Base-by-base conservation (phyloP, 1,140 invertebrate species). In the Drosophila persimilis region DNA sequence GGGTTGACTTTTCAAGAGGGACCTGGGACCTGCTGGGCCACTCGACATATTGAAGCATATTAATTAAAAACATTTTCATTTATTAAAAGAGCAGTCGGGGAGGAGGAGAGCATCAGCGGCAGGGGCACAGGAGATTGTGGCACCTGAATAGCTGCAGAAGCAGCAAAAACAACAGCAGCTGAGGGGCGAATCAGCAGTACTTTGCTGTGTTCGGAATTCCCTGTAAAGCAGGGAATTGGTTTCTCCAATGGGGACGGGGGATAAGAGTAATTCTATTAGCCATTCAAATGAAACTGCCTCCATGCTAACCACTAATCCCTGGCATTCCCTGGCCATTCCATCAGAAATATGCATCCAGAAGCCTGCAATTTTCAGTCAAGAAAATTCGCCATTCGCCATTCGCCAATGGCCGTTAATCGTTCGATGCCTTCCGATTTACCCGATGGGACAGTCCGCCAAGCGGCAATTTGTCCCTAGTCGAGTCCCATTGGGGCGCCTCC, bases 1-100 rank as follows among this genome's bases (percentile, higher is more conserved):
- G 67, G 67, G 57, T 54, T 61, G 67, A 35, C 35, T 52, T 52
- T 72, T 46, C 13, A 41, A 44, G 24, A 44, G 35, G 17, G 55
- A 50, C 35, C 53, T 73, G 66, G 43, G 63, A 35, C 55, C 58
- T 44, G 69, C 59, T 57, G 73, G 47, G 61, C 54, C 61, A 63
- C 80, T 85, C 80, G 80, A 85, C 80, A 80, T 80, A 80, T 85
- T 85, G 83, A 85, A 86, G 80, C 69, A 80, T 80, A 85, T 85
- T 85, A 85, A 85, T 85, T 85, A 85, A 85, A 85, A 86, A 70
- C 77, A 80, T 85, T 86, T 80, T 73, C 77, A 85, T 80, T 85
- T 80, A 80, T 86, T 73, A 85, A 86, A 85, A 76, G 77, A 85
- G 73, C 80, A 85, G 50, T 60, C 48, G 11, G 6, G 46, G 11